These are phyloP conservation scores for Ophonus ardosiacus DNA, from an alignment of 2,888 invertebrate species.

Conservation along the genomic window DNA sequence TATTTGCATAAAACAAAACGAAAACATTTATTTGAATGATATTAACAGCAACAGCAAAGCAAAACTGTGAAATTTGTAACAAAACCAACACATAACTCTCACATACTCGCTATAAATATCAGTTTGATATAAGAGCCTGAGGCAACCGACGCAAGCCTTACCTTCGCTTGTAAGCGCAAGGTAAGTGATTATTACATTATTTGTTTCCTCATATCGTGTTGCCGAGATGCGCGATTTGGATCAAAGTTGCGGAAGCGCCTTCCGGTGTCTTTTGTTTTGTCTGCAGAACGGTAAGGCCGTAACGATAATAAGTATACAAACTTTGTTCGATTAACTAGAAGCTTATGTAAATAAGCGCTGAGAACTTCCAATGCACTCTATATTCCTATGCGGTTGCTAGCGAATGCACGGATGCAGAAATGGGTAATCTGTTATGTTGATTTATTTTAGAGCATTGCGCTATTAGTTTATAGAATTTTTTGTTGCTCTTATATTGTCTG, in stretches of 20 bases:
- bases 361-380: slow-evolving; percentile 35
- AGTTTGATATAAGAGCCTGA: slow-evolving; percentile 10
- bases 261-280: slow-evolving; percentile 29
- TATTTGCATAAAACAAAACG: neutral
- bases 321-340: slow-evolving; percentile 50
- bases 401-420: slow-evolving; percentile 33
- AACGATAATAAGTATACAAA: slow-evolving; percentile 48
- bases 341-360: slow-evolving; percentile 46
- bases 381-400: neutral
- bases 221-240: slow-evolving; percentile 24
- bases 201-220: slow-evolving; percentile 33
- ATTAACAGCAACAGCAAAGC: neutral
- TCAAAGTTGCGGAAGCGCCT: slow-evolving; percentile 31
- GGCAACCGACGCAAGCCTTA: neutral
- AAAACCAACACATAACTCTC: neutral
- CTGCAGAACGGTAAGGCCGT: slow-evolving; percentile 25
- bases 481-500: slow-evolving; percentile 18
- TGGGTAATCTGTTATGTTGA: slow-evolving; percentile 46
- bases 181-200: slow-evolving; percentile 32
- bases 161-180: neutral
- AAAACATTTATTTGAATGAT: neutral
- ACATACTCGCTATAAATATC: slow-evolving; percentile 8
- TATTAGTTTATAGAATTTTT: slow-evolving; percentile 32
- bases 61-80: neutral
- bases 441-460: slow-evolving; percentile 42